phyloP scores from a whole-genome alignment of 1,140 invertebrate species.

The Tetragonula clypearis region DNA sequence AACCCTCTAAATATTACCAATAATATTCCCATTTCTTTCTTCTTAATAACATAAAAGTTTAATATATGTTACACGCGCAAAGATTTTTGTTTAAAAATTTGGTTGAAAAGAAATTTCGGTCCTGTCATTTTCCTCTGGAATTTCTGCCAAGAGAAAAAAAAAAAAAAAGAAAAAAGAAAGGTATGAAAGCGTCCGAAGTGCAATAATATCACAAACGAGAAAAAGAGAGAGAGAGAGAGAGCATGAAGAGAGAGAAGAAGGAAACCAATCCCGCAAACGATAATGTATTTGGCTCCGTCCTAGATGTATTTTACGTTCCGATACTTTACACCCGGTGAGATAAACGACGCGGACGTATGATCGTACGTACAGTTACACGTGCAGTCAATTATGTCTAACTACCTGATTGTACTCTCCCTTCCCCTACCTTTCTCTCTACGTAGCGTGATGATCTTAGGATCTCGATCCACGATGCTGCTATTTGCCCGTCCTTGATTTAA shows the following conservation, averaged over 20 bases:
- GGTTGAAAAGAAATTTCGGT: no score
- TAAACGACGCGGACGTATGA: background rate
- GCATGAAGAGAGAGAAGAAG: background rate
- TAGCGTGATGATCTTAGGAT: conserved; percentile 7
- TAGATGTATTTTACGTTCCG: no score
- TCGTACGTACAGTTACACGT: background rate
- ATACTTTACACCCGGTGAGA: background rate
- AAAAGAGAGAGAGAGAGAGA: background rate
- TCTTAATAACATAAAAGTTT: no score
- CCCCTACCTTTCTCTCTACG: background rate
- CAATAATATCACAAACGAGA: background rate
- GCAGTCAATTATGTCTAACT: background rate
- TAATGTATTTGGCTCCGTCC: background rate
- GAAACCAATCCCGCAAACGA: background rate
- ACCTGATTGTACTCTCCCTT: background rate
- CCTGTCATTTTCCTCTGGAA: no score
- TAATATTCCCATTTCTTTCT: no score
- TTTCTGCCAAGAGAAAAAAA: no score
- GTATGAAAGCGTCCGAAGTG: background rate
- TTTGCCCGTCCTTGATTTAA: conserved; percentile 30
- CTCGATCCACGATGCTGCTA: conserved; percentile 15
- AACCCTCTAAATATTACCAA: no score
- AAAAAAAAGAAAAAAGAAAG: no score
- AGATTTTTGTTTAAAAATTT: no score
- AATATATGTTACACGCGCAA: no score